Evolutionary conservation across 2,797 vertebrate species (phyloP).

Genomic region (Halcyon chelicuti): DNA sequence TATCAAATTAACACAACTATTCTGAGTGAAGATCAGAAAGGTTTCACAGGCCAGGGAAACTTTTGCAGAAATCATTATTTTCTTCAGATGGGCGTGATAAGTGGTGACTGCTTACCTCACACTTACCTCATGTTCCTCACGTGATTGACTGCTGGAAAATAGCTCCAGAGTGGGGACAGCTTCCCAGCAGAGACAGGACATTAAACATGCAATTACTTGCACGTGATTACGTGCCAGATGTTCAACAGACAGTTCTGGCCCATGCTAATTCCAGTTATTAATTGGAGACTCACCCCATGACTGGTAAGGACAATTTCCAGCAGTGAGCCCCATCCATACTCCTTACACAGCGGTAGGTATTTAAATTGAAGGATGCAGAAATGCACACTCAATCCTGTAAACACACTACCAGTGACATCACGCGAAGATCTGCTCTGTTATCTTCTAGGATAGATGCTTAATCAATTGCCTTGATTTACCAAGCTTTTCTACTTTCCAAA

Average conservation of each 20-base stretch:
- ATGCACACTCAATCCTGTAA: background rate
- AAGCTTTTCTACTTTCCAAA: slow-evolving; percentile 25
- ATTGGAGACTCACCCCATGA: background rate
- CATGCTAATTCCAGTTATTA: background rate
- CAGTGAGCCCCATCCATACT: rapidly evolving
- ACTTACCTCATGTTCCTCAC: rapidly evolving
- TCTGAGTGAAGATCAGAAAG: background rate
- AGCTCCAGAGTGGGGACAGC: background rate
- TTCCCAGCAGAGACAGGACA: background rate
- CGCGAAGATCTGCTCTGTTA: background rate
- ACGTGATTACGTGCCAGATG: background rate
- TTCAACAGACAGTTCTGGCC: background rate
- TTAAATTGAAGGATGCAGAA: background rate
- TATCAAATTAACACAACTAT: background rate
- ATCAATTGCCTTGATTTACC: slow-evolving; percentile 39
- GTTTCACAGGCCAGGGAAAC: background rate
- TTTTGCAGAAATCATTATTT: background rate
- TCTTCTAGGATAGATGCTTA: slow-evolving; percentile 23
- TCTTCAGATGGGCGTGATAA: background rate
- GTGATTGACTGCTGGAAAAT: background rate
- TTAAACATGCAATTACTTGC: background rate
- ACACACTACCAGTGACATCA: background rate
- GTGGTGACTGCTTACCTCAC: background rate
- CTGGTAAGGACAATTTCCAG: background rate
- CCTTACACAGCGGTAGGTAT: rapidly evolving